A percentile compares a stretch with the other conserved stretches of the same genome.
Evolutionary conservation across 2,113 vertebrate genomes (phyloP).

Genomic region (Garra rufa): DNA sequence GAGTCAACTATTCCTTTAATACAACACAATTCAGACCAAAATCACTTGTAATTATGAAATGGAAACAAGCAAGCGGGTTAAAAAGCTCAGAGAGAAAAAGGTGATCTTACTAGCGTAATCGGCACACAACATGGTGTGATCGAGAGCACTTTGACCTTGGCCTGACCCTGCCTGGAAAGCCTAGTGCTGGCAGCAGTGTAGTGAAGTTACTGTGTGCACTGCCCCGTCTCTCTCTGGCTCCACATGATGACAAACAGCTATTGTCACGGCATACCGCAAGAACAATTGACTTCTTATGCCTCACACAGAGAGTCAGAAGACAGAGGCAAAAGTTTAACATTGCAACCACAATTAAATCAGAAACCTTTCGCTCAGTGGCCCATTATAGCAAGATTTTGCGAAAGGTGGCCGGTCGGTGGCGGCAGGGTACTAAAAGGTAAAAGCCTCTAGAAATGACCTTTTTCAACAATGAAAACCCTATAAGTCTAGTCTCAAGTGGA

Average conservation of each 20-base stretch:
- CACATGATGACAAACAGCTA: slow-evolving; percentile 73
- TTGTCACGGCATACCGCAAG: slow-evolving; percentile 70
- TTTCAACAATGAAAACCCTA: not conserved
- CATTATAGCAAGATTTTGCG: slow-evolving; percentile 63
- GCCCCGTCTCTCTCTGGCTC: slow-evolving; percentile 60
- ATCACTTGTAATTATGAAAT: slow-evolving; percentile 14
- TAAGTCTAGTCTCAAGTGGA: not conserved
- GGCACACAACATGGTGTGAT: slow-evolving; percentile 45
- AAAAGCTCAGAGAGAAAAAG: slow-evolving; percentile 49
- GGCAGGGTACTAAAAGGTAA: not conserved
- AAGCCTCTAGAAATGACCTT: not conserved
- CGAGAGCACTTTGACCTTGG: slow-evolving; percentile 57
- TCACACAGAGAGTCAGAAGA: slow-evolving; percentile 66
- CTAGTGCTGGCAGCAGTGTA: slow-evolving; percentile 58
- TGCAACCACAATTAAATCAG: slow-evolving; percentile 75
- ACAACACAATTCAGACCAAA: too few species aligned
- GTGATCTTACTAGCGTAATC: slow-evolving; percentile 46
- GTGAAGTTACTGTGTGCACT: slow-evolving; percentile 66
- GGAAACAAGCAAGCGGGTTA: not conserved
- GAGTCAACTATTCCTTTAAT: too few species aligned
- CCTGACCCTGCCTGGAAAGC: slow-evolving; percentile 53
- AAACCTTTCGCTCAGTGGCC: slow-evolving; percentile 61
- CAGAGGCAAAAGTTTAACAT: slow-evolving; percentile 70
- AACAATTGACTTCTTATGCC: slow-evolving; percentile 78
- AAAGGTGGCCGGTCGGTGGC: slow-evolving; percentile 17